These are phyloP conservation scores for Zelleria hepariella DNA, from an alignment of 2,888 invertebrate genomes.

Conservation along the genomic window DNA sequence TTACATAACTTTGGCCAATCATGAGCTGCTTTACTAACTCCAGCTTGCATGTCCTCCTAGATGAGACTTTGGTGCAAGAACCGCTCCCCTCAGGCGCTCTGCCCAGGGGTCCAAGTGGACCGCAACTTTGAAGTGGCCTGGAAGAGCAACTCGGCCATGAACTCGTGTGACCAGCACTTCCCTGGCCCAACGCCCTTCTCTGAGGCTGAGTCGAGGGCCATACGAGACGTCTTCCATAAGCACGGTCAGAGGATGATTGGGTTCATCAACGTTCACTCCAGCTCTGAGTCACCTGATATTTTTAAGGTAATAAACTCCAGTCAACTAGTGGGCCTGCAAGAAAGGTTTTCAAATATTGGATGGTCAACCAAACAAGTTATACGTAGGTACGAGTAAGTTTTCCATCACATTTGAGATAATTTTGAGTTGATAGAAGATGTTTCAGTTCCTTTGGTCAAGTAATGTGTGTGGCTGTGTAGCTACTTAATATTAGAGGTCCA, in stretches of 20 bases:
- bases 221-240: constrained; percentile 42
- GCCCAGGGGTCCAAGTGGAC: constrained; percentile 46
- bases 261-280: constrained; percentile 48
- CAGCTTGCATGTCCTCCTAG: neutral
- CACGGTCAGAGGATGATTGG: constrained; percentile 47
- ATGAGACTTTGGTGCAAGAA: constrained; percentile 29
- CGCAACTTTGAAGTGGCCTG: constrained; percentile 55
- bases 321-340: neutral
- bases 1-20: too few species aligned
- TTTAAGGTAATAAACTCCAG: constrained; percentile 31
- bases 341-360: too few species aligned
- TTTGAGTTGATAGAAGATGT: too few species aligned
- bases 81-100: constrained; percentile 38
- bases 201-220: constrained; percentile 41
- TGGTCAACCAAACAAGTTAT: too few species aligned
- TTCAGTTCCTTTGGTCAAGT: too few species aligned
- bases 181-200: constrained; percentile 46
- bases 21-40: too few species aligned
- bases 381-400: too few species aligned
- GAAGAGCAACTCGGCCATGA: constrained; percentile 23
- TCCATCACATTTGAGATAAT: too few species aligned
- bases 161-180: constrained; percentile 42
- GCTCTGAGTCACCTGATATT: constrained; percentile 17
- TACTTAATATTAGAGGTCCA: too few species aligned
- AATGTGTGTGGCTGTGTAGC: too few species aligned